Percentiles rank a stretch among this genome's conserved stretches.
These are phyloP conservation scores for Drosophila siamana DNA, from an alignment of 2,888 invertebrate species.

Conservation along the genomic window DNA sequence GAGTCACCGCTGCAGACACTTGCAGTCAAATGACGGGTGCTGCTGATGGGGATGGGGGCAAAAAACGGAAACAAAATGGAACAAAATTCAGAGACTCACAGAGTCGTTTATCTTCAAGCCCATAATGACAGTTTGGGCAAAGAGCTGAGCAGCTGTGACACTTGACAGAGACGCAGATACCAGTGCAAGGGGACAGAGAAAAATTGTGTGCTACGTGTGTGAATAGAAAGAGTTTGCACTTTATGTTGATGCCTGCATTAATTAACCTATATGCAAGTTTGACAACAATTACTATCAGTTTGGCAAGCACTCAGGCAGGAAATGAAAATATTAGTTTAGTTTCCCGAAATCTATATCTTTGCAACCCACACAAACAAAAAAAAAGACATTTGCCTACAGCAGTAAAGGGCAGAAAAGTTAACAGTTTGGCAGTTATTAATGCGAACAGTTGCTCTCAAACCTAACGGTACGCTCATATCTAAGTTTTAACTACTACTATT, in stretches of 20 bases:
- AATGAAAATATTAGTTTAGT: neutral
- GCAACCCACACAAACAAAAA: too few relatives aligned
- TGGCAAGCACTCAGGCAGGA: neutral
- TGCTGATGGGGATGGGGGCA: neutral
- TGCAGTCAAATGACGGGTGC: constrained; percentile 17
- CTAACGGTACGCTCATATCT: too few relatives aligned
- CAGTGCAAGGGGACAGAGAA: constrained; percentile 2
- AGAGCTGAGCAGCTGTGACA: constrained; percentile 68
- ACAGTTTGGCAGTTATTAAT: neutral
- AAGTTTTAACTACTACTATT: too few relatives aligned
- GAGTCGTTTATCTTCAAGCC: constrained; percentile 80
- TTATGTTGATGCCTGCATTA: constrained; percentile 6
- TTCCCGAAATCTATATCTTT: too few relatives aligned
- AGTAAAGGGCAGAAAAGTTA: too few relatives aligned
- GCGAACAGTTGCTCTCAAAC: too few relatives aligned
- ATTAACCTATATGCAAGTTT: constrained; percentile 30
- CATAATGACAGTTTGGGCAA: constrained; percentile 75
- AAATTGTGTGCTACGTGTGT: neutral
- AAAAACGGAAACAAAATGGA: constrained; percentile 33
- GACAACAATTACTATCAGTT: neutral
- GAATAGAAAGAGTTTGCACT: neutral
- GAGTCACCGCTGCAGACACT: constrained; percentile 39
- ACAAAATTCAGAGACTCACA: constrained; percentile 54
- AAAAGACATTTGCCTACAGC: too few relatives aligned
- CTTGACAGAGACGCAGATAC: constrained; percentile 39